Percentiles rank a stretch among this genome's conserved stretches.
These are phyloP conservation scores for Lagenorhynchus albirostris DNA, from an alignment of 2,113 vertebrate genomes.

Conservation along the genomic window DNA sequence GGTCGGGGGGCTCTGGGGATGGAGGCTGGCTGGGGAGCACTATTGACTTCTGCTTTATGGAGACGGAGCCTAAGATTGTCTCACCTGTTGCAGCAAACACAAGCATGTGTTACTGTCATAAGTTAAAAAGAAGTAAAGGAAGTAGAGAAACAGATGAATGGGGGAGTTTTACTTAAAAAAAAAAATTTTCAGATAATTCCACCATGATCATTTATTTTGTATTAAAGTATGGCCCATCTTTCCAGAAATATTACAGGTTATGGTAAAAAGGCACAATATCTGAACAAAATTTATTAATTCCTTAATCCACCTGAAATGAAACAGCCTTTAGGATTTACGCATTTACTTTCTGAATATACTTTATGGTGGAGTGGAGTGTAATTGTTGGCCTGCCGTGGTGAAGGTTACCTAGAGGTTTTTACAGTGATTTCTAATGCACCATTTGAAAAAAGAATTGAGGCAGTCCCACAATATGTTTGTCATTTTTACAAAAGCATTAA, in stretches of 20 bases:
- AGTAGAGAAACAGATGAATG: background rate
- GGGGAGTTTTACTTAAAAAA: background rate
- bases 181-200: background rate
- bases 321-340: background rate
- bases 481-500: background rate
- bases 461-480: background rate
- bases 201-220: background rate
- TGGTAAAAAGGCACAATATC: background rate
- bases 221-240: background rate
- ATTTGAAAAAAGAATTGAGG: background rate
- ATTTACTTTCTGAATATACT: background rate
- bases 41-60: rapidly evolving
- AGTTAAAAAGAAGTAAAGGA: background rate
- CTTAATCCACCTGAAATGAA: background rate
- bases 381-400: background rate
- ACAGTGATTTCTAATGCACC: background rate
- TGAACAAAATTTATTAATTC: background rate
- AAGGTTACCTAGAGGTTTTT: background rate
- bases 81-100: background rate
- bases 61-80: background rate
- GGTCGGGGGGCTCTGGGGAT: rapidly evolving
- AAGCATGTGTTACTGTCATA: background rate
- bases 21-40: too few species aligned
- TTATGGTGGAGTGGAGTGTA: background rate
- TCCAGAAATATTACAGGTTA: background rate